Evolutionary conservation across 2,797 vertebrate species (phyloP).

Genomic region (Rhynchonycteris naso): DNA sequence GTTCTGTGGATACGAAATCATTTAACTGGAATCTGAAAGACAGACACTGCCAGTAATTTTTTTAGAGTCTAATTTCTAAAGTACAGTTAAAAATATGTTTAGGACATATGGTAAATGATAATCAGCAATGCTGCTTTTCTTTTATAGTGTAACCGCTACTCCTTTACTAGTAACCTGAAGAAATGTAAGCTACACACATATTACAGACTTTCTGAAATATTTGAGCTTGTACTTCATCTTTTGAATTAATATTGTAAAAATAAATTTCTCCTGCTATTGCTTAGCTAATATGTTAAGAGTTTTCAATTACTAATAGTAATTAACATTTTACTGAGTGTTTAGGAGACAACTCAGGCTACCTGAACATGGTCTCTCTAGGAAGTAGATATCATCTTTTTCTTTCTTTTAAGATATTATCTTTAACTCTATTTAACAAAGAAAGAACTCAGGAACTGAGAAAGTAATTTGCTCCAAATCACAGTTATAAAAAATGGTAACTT

Average conservation of each 20-base stretch:
- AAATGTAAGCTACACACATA: background rate
- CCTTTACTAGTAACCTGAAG: background rate
- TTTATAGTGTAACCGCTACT: background rate
- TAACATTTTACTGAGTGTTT: slow-evolving; percentile 23
- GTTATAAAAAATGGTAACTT: background rate
- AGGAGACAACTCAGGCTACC: background rate
- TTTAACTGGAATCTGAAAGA: background rate
- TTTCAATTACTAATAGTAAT: slow-evolving; percentile 22
- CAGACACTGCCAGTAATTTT: background rate
- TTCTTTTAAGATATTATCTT: background rate
- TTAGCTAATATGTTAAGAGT: background rate
- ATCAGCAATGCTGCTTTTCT: background rate
- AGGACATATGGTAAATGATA: background rate
- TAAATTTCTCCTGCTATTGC: background rate
- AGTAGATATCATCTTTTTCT: background rate
- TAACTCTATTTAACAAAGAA: slow-evolving; percentile 41
- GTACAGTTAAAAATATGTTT: background rate
- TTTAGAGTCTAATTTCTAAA: background rate
- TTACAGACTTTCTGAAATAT: background rate
- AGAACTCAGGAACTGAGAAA: slow-evolving; percentile 4
- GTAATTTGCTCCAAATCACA: background rate
- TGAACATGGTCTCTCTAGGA: background rate
- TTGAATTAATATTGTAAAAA: slow-evolving; percentile 10
- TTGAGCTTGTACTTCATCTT: slow-evolving; percentile 4
- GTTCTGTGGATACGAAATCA: background rate